Conservation (phyloP, 2,888 invertebrate genomes). For the Cryptocephalus primarius region DNA sequence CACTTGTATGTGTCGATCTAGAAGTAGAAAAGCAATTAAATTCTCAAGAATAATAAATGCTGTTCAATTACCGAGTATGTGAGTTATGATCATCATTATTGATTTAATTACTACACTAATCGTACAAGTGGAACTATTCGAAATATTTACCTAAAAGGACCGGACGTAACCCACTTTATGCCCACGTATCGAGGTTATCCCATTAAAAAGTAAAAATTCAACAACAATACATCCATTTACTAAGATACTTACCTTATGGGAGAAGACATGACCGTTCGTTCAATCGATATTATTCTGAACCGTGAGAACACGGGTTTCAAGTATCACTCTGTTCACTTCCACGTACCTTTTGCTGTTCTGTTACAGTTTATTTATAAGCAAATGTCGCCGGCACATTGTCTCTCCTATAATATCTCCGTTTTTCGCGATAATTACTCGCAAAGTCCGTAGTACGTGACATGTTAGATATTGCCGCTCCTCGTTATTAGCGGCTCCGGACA, state of each 20-base stretch:
- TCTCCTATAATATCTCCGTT: no score
- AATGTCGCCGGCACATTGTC: no score
- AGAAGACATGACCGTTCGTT: not conserved
- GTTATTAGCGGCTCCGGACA: no score
- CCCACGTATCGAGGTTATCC: slow-evolving; percentile 1
- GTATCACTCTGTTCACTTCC: not conserved
- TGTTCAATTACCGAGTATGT: not conserved
- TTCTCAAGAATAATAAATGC: no score
- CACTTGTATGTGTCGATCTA: no score
- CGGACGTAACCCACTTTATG: not conserved
- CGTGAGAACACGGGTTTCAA: not conserved
- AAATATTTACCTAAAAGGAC: not conserved
- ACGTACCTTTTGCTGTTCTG: not conserved
- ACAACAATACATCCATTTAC: slow-evolving; percentile 5
- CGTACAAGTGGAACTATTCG: no score
- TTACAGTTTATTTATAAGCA: not conserved
- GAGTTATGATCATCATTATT: not conserved
- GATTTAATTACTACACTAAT: no score
- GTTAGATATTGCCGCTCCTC: no score
- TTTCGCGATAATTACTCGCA: no score
- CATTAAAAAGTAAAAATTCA: slow-evolving; percentile 4
- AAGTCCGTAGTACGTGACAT: no score
- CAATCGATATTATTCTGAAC: not conserved
- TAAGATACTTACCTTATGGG: not conserved
- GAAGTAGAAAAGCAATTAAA: no score